phyloP scores from a whole-genome alignment of 1,140 invertebrate genomes.

The Drosophila yakuba region DNA sequence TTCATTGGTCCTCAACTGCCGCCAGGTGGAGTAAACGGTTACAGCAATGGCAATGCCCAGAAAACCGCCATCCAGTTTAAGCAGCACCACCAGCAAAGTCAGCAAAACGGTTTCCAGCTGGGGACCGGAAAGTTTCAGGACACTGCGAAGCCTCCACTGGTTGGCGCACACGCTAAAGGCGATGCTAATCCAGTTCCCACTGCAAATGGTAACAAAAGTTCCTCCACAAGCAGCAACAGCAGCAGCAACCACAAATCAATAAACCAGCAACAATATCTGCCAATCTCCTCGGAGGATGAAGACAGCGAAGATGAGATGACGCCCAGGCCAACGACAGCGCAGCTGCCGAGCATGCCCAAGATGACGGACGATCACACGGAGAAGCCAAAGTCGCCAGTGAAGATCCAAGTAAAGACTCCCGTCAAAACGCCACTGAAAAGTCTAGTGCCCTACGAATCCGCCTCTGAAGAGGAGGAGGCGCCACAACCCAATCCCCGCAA shows the following conservation, averaged over 20 bases:
- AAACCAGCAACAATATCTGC: constrained; percentile 66
- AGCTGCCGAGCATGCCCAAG: constrained; percentile 72
- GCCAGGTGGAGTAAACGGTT: constrained; percentile 56
- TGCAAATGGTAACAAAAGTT: constrained; percentile 79
- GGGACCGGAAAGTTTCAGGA: constrained; percentile 74
- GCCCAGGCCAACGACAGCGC: constrained; percentile 61
- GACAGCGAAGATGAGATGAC: constrained; percentile 53
- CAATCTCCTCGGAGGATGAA: constrained; percentile 72
- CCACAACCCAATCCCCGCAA: constrained; percentile 60
- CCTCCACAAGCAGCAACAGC: constrained; percentile 59
- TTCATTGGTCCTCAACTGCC: constrained; percentile 78
- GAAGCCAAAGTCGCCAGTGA: constrained; percentile 56
- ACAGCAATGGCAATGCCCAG: constrained; percentile 55
- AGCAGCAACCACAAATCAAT: constrained; percentile 48
- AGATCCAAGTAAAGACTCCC: constrained; percentile 47
- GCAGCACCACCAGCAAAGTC: constrained; percentile 43
- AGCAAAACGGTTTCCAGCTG: constrained; percentile 58
- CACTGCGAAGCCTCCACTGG: constrained; percentile 64
- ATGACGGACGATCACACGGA: constrained; percentile 55
- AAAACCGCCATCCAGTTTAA: constrained; percentile 62
- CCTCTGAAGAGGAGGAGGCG: constrained; percentile 76
- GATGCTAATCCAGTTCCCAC: constrained; percentile 49
- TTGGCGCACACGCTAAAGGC: constrained; percentile 57
- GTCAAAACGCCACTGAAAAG: constrained; percentile 69
- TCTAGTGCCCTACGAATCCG: constrained; percentile 81